Percentiles rank a stretch among this genome's conserved stretches.
These are phyloP conservation scores for Thamnaconus septentrionalis DNA, from an alignment of 2,113 vertebrate species.

Conservation along the genomic window DNA sequence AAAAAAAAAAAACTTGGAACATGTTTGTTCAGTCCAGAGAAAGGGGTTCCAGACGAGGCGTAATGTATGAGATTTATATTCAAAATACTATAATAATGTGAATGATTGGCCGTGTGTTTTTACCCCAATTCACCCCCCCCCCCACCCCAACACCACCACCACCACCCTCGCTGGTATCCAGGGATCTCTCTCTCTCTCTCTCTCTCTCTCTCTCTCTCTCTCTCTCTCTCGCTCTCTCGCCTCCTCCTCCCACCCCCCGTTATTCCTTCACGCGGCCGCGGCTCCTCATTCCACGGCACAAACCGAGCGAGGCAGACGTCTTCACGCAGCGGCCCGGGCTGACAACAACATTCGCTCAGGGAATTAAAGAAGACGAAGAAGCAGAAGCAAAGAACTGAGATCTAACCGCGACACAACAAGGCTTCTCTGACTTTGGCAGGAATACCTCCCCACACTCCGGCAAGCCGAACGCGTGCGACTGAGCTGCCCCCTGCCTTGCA, in stretches of 20 bases:
- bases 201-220: conserved; percentile 2
- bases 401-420: neutral
- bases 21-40: no score
- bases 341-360: conserved; percentile 71
- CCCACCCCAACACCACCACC: conserved; percentile 47
- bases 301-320: conserved; percentile 62
- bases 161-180: conserved; percentile 65
- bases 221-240: conserved; percentile 30
- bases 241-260: conserved; percentile 38
- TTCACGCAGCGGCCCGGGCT: conserved; percentile 43
- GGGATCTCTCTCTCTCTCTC: conserved; percentile 20
- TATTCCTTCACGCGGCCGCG: conserved; percentile 48
- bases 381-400: no score
- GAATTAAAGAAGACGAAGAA: conserved; percentile 39
- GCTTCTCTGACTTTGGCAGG: conserved; percentile 17
- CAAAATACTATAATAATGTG: neutral
- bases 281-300: conserved; percentile 73
- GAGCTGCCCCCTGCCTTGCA: neutral
- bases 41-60: no score
- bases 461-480: no score
- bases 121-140: conserved; percentile 62
- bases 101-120: conserved; percentile 17
- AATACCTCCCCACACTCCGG: conserved; percentile 24
- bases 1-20: neutral
- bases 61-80: neutral